These are phyloP conservation scores for Gila orcuttii DNA, from an alignment of 2,113 vertebrate species.

Conservation along the genomic window DNA sequence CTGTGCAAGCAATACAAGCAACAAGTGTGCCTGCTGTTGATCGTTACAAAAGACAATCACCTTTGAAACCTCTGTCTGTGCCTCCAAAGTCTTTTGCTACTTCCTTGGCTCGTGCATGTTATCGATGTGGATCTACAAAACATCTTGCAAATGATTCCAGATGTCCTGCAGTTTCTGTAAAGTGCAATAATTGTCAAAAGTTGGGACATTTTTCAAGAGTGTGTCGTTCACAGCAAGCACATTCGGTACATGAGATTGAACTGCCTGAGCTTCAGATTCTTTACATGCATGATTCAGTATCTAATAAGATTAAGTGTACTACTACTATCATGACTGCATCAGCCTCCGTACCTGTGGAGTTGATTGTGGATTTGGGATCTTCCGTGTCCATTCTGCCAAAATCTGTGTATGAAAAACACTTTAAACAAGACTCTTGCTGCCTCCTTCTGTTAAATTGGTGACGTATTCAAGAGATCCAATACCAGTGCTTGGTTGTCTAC, in stretches of 20 bases:
- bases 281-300: background rate
- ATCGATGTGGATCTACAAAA: background rate
- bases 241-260: background rate
- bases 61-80: too few relatives aligned
- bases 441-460: conserved; percentile 2
- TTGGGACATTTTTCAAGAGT: conserved; percentile 5
- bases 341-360: background rate
- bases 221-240: background rate
- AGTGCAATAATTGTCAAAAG: conserved; percentile 8
- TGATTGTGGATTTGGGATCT: too few relatives aligned
- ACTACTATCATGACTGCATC: background rate
- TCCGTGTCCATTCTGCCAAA: too few relatives aligned
- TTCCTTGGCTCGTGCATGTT: background rate
- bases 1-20: conserved; percentile 3
- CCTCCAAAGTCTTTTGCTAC: too few relatives aligned
- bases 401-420: background rate
- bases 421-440: conserved; percentile 1
- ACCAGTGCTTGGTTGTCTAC: background rate
- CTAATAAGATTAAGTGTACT: background rate
- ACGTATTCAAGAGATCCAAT: background rate
- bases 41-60: background rate
- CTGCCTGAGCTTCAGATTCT: conserved; percentile 1
- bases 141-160: conserved; percentile 8
- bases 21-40: background rate
- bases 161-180: background rate